phyloP scores from a whole-genome alignment of 2,113 vertebrate genomes.

The Leucosticte australis region DNA sequence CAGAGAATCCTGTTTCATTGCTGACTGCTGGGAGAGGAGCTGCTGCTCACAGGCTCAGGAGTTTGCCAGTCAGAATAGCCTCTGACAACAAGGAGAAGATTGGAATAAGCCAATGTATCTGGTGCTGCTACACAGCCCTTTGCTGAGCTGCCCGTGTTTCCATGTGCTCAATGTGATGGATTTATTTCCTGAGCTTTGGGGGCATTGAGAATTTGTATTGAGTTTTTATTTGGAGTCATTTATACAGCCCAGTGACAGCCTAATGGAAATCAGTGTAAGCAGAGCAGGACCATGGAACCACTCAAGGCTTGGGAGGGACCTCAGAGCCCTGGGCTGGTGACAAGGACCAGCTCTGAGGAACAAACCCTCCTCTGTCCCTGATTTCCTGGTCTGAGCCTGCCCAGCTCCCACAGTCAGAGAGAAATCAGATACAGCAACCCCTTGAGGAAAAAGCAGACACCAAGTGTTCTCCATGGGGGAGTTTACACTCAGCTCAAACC shows the following conservation, averaged over 20 bases:
- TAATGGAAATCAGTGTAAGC: not conserved
- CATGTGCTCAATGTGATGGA: not conserved
- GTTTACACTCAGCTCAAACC: too few species aligned
- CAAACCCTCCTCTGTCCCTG: not conserved
- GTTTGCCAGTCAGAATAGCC: not conserved
- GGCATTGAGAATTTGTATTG: not conserved
- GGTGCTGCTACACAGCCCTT: not conserved
- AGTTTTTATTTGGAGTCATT: not conserved
- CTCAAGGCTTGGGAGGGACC: not conserved
- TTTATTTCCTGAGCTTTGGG: not conserved
- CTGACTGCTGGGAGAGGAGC: not conserved
- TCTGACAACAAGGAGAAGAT: not conserved
- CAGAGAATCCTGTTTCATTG: not conserved
- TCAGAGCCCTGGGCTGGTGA: not conserved
- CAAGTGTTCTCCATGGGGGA: too few species aligned
- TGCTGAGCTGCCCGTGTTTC: not conserved
- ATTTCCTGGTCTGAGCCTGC: not conserved
- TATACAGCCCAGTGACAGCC: accelerated
- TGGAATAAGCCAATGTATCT: not conserved
- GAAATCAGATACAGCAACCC: too few species aligned
- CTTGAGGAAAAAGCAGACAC: too few species aligned
- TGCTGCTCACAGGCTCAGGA: not conserved
- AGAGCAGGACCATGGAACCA: not conserved
- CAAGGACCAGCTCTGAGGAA: not conserved
- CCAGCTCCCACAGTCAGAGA: not conserved